phyloP scores from a whole-genome alignment of 2,888 invertebrate genomes.

The Tetragonisca angustula region DNA sequence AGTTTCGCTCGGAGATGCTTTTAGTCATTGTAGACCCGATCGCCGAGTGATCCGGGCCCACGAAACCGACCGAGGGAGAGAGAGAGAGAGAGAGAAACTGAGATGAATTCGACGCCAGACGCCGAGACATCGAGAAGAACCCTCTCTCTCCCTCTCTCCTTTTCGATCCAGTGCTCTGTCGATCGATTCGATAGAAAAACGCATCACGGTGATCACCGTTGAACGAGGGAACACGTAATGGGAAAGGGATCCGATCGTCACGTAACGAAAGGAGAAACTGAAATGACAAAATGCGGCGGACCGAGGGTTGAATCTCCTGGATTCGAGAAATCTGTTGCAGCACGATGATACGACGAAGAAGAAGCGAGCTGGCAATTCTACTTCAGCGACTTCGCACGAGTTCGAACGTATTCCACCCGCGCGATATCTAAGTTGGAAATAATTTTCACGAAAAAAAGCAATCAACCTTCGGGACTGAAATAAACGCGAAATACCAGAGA shows the following conservation, averaged over 20 bases:
- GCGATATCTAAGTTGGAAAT: no score
- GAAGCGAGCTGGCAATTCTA: no score
- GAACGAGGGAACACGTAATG: background rate
- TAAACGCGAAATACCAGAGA: no score
- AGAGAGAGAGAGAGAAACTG: background rate
- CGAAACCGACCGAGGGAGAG: conserved; percentile 51
- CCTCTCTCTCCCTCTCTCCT: background rate
- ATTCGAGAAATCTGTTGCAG: no score
- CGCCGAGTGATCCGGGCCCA: conserved; percentile 12
- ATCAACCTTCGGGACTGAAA: no score
- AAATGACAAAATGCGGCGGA: no score
- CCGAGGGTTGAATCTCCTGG: no score
- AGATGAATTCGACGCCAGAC: conserved; percentile 60
- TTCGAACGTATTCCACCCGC: no score
- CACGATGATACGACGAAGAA: no score
- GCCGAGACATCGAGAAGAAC: conserved; percentile 22
- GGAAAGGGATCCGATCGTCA: background rate
- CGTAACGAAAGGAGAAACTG: background rate
- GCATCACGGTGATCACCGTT: conserved; percentile 14
- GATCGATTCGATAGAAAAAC: conserved; percentile 52
- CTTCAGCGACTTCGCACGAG: no score
- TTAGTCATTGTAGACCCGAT: conserved; percentile 70
- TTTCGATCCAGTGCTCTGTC: conserved; percentile 15
- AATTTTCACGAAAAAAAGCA: no score
- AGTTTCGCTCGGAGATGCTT: conserved; percentile 77